Conservation (phyloP, 2,113 vertebrate genomes). For the Empidonax traillii region DNA sequence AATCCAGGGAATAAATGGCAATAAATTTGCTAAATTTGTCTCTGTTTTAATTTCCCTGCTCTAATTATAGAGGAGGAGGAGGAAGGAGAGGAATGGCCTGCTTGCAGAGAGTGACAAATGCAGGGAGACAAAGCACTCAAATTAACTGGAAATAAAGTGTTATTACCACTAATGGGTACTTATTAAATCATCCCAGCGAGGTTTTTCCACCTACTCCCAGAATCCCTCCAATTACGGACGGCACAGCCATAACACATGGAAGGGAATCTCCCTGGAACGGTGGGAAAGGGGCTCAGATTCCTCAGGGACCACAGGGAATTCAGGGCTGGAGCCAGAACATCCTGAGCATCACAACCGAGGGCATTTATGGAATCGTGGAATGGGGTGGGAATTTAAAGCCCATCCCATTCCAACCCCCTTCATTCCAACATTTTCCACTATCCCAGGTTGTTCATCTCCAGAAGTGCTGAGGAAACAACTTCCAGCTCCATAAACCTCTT, state of each 20-base stretch:
- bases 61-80: neutral
- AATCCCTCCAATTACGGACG: neutral
- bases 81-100: neutral
- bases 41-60: neutral
- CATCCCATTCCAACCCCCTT: neutral
- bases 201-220: neutral
- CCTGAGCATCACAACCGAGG: neutral
- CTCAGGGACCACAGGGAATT: too few species aligned
- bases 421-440: neutral
- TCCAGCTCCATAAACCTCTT: fast-evolving
- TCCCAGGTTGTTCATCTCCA: neutral
- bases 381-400: neutral
- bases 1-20: neutral
- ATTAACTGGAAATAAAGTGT: neutral
- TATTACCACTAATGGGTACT: constrained; percentile 19
- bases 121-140: neutral
- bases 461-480: neutral
- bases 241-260: fast-evolving
- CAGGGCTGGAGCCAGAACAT: fast-evolving
- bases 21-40: neutral
- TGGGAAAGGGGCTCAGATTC: neutral
- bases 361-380: neutral
- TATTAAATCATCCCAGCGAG: neutral
- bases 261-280: neutral
- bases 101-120: neutral